A percentile compares a stretch with the other conserved stretches of the same genome.
phyloP scores from a whole-genome alignment of 2,113 vertebrate species.

The Trinectes maculatus region DNA sequence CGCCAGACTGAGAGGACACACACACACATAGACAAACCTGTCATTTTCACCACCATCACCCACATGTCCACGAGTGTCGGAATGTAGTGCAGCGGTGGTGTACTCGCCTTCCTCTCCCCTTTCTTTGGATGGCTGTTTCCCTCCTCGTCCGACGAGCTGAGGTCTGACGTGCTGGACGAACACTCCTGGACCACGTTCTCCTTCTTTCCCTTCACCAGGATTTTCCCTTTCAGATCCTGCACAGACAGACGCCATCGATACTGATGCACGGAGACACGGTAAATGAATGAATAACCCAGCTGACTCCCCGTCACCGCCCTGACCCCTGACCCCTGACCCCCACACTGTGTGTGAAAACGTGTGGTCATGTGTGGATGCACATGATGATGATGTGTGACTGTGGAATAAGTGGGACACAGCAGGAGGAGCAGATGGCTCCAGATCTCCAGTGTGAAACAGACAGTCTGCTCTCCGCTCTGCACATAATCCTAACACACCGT shows the following conservation, averaged over 20 bases:
- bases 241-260: conserved; percentile 14
- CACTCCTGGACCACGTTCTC: conserved; percentile 53
- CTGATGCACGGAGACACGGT: too few relatives aligned
- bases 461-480: too few relatives aligned
- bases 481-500: too few relatives aligned
- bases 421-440: conserved; percentile 25
- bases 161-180: conserved; percentile 64
- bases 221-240: conserved; percentile 89
- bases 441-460: neutral
- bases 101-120: conserved; percentile 63
- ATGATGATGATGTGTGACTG: neutral
- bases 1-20: conserved; percentile 54
- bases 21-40: neutral
- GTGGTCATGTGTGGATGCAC: neutral
- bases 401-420: too few relatives aligned
- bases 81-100: too few relatives aligned
- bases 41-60: neutral
- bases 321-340: too few relatives aligned
- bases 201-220: conserved; percentile 94
- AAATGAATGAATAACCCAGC: too few relatives aligned
- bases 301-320: too few relatives aligned
- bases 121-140: conserved; percentile 51
- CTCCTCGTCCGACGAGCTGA: conserved; percentile 82
- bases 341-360: too few relatives aligned
- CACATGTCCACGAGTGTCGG: too few relatives aligned